Conservation (phyloP, 1,140 invertebrate species). For the Caerostris darwini region DNA sequence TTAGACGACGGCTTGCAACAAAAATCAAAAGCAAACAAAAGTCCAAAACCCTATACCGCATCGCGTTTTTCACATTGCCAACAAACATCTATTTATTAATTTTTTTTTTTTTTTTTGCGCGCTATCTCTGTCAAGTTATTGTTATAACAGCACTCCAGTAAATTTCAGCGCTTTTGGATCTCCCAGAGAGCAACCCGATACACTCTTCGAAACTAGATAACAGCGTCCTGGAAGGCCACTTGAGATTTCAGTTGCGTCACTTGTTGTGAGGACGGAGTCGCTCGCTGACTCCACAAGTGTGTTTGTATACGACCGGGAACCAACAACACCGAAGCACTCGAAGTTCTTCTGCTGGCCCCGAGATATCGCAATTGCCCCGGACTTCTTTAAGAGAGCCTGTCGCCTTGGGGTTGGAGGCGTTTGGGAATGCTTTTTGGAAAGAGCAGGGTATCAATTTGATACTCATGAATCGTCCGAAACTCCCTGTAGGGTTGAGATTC, state of each 20-base stretch:
- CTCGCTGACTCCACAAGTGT: slow-evolving; percentile 64
- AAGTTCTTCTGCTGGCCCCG: background rate
- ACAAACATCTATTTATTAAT: background rate
- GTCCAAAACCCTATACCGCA: background rate
- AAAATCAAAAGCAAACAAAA: background rate
- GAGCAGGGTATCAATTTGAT: background rate
- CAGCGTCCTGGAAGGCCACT: slow-evolving; percentile 8
- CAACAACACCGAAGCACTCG: slow-evolving; percentile 29
- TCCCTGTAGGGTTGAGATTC: background rate
- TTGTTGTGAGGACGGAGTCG: background rate
- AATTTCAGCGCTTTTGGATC: slow-evolving; percentile 11
- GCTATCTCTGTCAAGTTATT: slow-evolving; percentile 24
- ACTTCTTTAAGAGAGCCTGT: slow-evolving; percentile 25
- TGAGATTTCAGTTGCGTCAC: slow-evolving; percentile 27
- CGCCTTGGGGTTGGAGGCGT: background rate
- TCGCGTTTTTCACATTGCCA: background rate
- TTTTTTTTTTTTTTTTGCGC: background rate
- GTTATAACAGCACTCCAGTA: slow-evolving; percentile 1
- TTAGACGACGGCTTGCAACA: background rate
- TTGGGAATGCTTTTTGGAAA: background rate
- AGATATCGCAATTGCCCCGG: background rate
- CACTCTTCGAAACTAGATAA: background rate
- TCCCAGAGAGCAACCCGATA: slow-evolving; percentile 1
- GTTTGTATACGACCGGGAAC: slow-evolving; percentile 38
- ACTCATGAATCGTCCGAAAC: too few species aligned